These are phyloP conservation scores for Amphimedon queenslandica DNA, from an alignment of 37 sponge, comb jelly and placozoan species.

Conservation along the genomic window DNA sequence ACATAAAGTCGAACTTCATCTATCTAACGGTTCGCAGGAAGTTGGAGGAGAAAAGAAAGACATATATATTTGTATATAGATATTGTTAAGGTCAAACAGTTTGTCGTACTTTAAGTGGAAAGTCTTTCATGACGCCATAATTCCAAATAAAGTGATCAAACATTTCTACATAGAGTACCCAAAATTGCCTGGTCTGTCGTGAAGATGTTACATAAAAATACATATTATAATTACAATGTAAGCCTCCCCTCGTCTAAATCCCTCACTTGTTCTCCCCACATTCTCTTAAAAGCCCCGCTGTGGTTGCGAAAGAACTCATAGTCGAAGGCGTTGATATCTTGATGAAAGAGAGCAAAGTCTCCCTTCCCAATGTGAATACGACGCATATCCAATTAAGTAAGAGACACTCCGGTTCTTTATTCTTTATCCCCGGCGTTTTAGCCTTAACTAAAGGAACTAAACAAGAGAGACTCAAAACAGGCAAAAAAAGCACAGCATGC, in stretches of 20 bases:
- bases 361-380: conserved; percentile 36
- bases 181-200: conserved; percentile 36
- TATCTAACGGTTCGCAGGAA: conserved; percentile 13
- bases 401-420: too few relatives aligned
- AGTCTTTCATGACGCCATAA: conserved; percentile 59
- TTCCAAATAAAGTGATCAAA: conserved; percentile 62
- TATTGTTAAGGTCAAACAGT: too few relatives aligned
- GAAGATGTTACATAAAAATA: not conserved
- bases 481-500: too few relatives aligned
- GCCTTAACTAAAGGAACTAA: too few relatives aligned
- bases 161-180: conserved; percentile 35
- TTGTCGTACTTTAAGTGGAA: conserved; percentile 33
- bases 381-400: conserved; percentile 52
- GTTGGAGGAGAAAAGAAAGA: not conserved
- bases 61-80: conserved; percentile 4
- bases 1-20: conserved; percentile 24
- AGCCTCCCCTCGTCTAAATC: not conserved
- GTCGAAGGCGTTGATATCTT: conserved; percentile 55
- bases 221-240: not conserved
- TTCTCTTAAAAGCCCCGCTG: conserved; percentile 60
- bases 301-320: conserved; percentile 68
- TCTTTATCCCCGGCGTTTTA: too few relatives aligned
- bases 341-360: conserved; percentile 58
- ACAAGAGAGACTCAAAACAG: too few relatives aligned
- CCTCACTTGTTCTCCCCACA: conserved; percentile 73